Evolutionary conservation across 2,797 vertebrate genomes (phyloP).

Genomic region (Amblyraja radiata): DNA sequence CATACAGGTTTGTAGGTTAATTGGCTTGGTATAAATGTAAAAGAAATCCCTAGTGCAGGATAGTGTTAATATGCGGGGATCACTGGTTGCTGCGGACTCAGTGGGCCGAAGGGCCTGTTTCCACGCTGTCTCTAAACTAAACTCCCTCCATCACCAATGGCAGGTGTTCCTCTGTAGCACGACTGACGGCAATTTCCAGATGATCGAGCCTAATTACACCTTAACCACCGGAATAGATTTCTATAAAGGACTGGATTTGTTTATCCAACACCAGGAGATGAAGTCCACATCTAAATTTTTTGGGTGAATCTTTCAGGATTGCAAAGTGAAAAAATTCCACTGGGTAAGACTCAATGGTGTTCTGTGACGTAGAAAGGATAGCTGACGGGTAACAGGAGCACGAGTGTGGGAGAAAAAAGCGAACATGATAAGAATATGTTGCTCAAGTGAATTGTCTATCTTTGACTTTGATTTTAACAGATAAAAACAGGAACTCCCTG

Average conservation of each 20-base stretch:
- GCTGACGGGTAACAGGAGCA: neutral
- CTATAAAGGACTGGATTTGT: neutral
- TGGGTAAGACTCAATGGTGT: neutral
- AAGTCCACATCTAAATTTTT: neutral
- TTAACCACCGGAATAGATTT: neutral
- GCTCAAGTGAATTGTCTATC: neutral
- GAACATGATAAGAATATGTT: neutral
- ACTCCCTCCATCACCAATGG: no score
- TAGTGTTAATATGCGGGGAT: no score
- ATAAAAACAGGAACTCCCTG: neutral
- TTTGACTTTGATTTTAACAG: neutral
- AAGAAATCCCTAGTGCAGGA: no score
- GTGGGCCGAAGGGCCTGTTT: no score
- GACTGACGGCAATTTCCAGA: neutral
- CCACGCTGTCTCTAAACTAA: no score
- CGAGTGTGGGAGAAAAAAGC: neutral
- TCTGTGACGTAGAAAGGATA: neutral
- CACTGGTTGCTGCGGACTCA: no score
- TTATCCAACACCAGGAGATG: neutral
- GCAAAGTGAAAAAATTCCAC: neutral
- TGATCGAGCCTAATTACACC: neutral
- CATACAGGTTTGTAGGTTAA: no score
- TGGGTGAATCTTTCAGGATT: neutral
- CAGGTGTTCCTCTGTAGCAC: neutral
- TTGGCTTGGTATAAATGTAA: no score